These are phyloP conservation scores for Mormyrus hasselquistii DNA, from an alignment of 2,797 vertebrate genomes.

Conservation along the genomic window DNA sequence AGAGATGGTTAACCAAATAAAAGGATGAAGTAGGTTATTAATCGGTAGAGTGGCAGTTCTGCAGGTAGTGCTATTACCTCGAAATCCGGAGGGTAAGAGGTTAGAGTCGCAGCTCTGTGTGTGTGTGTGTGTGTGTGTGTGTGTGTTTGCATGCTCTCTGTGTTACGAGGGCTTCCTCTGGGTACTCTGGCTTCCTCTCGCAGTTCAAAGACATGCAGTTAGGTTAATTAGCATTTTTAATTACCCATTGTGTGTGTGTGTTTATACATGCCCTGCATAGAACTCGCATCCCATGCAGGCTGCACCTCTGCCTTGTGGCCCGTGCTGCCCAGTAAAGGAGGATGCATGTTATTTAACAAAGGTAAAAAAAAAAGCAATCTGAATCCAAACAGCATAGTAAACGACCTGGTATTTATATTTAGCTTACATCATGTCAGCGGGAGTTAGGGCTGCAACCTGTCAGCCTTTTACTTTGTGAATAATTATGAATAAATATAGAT, in stretches of 20 bases:
- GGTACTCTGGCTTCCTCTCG: background rate
- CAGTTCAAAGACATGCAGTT: background rate
- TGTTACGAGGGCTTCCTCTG: background rate
- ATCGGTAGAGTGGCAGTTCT: background rate
- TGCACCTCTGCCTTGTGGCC: background rate
- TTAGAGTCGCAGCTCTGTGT: background rate
- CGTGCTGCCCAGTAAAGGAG: background rate
- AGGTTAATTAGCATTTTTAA: constrained; percentile 3
- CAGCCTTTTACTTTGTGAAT: constrained; percentile 11
- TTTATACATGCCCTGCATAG: background rate
- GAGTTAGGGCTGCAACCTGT: background rate
- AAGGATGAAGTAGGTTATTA: background rate
- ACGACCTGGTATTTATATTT: background rate
- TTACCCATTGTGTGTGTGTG: constrained; percentile 14
- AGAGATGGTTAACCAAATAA: background rate
- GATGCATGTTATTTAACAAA: background rate
- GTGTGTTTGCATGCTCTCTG: background rate
- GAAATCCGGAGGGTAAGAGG: background rate
- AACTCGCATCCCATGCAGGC: background rate
- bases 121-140: background rate
- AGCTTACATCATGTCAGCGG: background rate
- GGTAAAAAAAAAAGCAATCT: background rate
- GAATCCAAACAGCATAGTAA: background rate
- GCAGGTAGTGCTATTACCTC: background rate
- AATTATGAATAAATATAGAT: background rate